phyloP scores from a whole-genome alignment of 2,888 invertebrate genomes.

The Oscheius sp. region DNA sequence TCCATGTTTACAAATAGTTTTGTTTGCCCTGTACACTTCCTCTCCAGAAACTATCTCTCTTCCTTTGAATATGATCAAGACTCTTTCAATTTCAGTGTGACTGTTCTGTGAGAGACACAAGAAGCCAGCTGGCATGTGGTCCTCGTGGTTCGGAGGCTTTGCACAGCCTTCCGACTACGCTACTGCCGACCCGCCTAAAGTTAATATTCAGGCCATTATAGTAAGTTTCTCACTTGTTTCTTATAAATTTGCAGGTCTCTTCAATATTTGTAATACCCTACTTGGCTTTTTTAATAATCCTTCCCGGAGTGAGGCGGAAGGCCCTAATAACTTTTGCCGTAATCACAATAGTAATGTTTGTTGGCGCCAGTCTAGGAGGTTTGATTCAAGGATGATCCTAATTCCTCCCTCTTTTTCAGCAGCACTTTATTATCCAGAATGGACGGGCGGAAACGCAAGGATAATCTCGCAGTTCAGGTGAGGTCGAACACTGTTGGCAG shows the following conservation, averaged over 20 bases:
- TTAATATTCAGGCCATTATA: slow-evolving; percentile 45
- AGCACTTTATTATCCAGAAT: slow-evolving; percentile 59
- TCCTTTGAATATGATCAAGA: not conserved
- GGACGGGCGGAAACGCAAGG: slow-evolving; percentile 61
- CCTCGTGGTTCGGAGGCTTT: slow-evolving; percentile 51
- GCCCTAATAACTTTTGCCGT: slow-evolving; percentile 56
- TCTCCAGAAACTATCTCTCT: not conserved
- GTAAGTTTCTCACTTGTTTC: slow-evolving; percentile 29
- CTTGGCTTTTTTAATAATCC: slow-evolving; percentile 63
- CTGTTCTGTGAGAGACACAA: not conserved
- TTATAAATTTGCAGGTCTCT: slow-evolving; percentile 42
- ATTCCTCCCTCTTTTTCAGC: slow-evolving; percentile 53
- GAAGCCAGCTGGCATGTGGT: slow-evolving; percentile 37
- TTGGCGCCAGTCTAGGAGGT: slow-evolving; percentile 63
- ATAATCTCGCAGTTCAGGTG: slow-evolving; percentile 62
- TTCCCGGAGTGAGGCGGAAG: slow-evolving; percentile 66
- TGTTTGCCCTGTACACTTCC: not conserved
- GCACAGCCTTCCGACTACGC: slow-evolving; percentile 54
- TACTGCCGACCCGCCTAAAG: slow-evolving; percentile 40
- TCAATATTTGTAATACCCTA: slow-evolving; percentile 61
- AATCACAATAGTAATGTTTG: slow-evolving; percentile 57
- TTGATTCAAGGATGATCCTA: slow-evolving; percentile 9
- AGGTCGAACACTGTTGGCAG: not conserved
- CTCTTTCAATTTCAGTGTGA: not conserved
- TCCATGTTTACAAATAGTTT: not conserved